Evolutionary conservation across 2,797 vertebrate genomes (phyloP), one percentile per base, ranked within the genome.

Genomic region (Tinamus major): DNA sequence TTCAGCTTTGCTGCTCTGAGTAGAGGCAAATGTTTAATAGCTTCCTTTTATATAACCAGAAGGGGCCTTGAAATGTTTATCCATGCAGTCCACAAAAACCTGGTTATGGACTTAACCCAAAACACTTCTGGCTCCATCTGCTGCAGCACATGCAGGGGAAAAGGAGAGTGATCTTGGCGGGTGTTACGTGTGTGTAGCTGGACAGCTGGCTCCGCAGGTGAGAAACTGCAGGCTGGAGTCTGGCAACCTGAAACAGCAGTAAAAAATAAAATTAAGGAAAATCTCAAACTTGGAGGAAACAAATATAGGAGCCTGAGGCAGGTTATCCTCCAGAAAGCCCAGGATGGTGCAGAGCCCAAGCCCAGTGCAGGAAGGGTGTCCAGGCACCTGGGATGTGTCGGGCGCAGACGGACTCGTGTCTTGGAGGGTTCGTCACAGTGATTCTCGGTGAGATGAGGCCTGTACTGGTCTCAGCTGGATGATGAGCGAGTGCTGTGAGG

Each of bases 31-130:
- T 6, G 12, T 86, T 80, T 90, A 79, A 79, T 90, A 89, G 92
- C 71, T 56, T 94, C 89, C 67, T 69, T 92, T 93, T 96, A 71
- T 84, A 71, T 95, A 95, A 79, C 81, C 86, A 92, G 84, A 95
- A 86, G 78, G 82, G 63, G 71, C 88, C 74, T 89, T 93, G 39
- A 81, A 72, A 63, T 88, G 87, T 92, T 92, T 87, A 92, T 82
- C 87, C 49, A 39, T 68, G 67, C 51, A 71, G 59, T 94, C 78
- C 65, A 78, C 85, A 94, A 87, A 94, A 96, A 91, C 67, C 77
- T 85, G 86, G 91, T 87, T 93, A 69, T 89, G 88, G 76, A 56
- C 74, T 76, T 93, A 90, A 89, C 92, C 82, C 88, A 91, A 86
- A 91, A 49, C 62, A 80, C 1, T 7, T 91, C 81, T 71, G 79